Evolutionary conservation across 2,113 vertebrate species (phyloP).

Genomic region (Progne subis): DNA sequence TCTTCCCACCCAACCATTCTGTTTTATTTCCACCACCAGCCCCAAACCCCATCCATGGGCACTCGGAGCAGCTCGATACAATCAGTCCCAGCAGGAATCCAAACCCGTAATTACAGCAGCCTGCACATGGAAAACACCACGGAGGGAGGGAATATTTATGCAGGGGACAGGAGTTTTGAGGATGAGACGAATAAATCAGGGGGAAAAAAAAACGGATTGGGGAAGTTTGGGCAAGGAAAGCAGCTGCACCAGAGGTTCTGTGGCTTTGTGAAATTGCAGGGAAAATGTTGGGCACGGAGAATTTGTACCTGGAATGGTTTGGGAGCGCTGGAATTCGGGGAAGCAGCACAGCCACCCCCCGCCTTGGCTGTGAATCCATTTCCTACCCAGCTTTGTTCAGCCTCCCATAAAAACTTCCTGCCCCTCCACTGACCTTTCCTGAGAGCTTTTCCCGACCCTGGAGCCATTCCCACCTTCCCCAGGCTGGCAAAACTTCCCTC

Average conservation of each 20-base stretch:
- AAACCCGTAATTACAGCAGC: background rate
- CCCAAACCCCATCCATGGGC: background rate
- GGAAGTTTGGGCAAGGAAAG: background rate
- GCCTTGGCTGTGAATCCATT: background rate
- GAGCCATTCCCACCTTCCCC: background rate
- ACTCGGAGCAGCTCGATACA: accelerated
- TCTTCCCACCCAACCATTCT: background rate
- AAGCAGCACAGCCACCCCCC: background rate
- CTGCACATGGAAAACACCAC: background rate
- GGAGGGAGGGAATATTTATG: background rate
- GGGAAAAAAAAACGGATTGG: background rate
- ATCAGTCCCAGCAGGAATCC: background rate
- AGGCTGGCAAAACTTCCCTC: background rate
- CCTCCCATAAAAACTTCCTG: background rate
- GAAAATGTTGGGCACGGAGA: background rate
- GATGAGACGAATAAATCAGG: background rate
- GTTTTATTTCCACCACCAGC: background rate
- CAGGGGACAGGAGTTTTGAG: background rate
- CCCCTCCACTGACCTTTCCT: background rate
- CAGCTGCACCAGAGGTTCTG: background rate
- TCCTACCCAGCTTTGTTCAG: background rate
- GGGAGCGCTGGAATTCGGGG: background rate
- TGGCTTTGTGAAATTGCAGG: background rate
- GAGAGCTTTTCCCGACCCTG: background rate
- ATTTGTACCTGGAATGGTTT: background rate